Conservation (phyloP, 2,888 invertebrate species). For the Cepaea hortensis region DNA sequence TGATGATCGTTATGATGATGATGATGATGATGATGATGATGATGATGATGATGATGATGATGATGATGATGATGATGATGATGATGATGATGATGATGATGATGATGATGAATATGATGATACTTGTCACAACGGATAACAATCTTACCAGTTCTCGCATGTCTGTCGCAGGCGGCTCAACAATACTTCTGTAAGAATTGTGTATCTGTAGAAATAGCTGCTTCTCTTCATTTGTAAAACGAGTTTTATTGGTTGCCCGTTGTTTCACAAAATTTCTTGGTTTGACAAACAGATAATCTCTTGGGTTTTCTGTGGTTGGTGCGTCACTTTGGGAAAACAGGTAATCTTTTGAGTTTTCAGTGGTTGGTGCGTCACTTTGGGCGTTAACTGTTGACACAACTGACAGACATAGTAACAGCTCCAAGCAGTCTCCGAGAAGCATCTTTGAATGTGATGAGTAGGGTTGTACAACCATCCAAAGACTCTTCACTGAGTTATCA, state of each 20-base stretch:
- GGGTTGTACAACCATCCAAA: too few relatives aligned
- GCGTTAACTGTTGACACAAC: too few relatives aligned
- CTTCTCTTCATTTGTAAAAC: slow-evolving; percentile 34
- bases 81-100: neutral
- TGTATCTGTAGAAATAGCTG: slow-evolving; percentile 3
- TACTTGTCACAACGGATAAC: neutral
- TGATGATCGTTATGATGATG: neutral
- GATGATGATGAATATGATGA: slow-evolving; percentile 29
- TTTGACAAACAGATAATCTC: neutral
- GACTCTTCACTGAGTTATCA: too few relatives aligned
- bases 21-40: neutral
- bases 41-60: neutral
- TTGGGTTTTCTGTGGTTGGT: neutral
- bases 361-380: neutral
- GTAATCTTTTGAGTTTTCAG: neutral
- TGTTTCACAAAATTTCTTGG: neutral
- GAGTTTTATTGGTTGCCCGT: neutral
- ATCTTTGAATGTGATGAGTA: too few relatives aligned
- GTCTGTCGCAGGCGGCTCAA: slow-evolving; percentile 3
- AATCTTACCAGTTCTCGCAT: slow-evolving; percentile 32
- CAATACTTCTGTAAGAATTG: slow-evolving; percentile 34
- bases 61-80: neutral
- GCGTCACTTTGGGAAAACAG: neutral
- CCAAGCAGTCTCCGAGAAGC: too few relatives aligned
- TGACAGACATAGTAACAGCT: too few relatives aligned